phyloP scores from a whole-genome alignment of 2,888 invertebrate genomes.

The Spisula solida region DNA sequence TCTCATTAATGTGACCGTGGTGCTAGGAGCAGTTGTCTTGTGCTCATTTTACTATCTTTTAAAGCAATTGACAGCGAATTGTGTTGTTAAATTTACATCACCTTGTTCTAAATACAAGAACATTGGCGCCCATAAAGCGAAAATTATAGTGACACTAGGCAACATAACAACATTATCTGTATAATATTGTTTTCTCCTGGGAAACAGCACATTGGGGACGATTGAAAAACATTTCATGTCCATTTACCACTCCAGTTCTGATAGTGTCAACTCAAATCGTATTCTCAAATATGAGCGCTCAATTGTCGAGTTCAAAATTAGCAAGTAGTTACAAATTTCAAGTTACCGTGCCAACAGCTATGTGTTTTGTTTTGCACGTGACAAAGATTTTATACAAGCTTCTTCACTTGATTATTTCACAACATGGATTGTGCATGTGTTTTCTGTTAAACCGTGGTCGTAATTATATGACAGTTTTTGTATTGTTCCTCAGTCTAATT shows the following conservation, averaged over 20 bases:
- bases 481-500: too few species aligned
- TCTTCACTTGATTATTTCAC: too few species aligned
- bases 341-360: too few species aligned
- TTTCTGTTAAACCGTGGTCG: too few species aligned
- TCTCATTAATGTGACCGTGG: not conserved
- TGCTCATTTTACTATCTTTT: not conserved
- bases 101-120: not conserved
- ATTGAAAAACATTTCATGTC: not conserved
- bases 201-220: not conserved
- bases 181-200: not conserved
- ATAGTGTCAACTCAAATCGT: not conserved
- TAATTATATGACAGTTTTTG: too few species aligned
- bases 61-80: not conserved
- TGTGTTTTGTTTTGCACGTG: too few species aligned
- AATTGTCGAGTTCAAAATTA: not conserved
- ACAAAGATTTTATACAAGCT: too few species aligned
- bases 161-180: not conserved
- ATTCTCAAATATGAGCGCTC: not conserved
- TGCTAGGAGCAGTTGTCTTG: not conserved
- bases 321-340: too few species aligned
- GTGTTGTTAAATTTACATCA: constrained; percentile 3
- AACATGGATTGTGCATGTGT: too few species aligned
- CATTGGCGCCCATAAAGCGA: not conserved
- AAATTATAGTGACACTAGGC: not conserved
- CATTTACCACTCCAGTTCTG: not conserved